These are phyloP conservation scores for Dunckerocampus dactyliophorus DNA, from an alignment of 2,113 vertebrate genomes.

Conservation along the genomic window DNA sequence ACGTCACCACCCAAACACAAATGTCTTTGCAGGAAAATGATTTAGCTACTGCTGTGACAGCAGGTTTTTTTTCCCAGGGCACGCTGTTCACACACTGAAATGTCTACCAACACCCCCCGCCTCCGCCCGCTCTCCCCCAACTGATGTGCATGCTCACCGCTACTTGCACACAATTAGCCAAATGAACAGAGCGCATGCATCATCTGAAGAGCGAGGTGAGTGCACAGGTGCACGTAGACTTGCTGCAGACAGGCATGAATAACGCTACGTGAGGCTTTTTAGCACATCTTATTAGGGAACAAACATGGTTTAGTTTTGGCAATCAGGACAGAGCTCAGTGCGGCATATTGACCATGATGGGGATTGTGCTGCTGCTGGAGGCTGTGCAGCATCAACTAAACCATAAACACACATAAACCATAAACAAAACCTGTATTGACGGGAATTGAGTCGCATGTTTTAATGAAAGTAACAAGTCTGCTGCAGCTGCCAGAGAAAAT, in stretches of 20 bases:
- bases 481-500: too few relatives aligned
- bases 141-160: not conserved
- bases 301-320: too few relatives aligned
- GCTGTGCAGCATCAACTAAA: too few relatives aligned
- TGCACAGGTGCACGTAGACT: constrained; percentile 8
- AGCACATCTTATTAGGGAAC: constrained; percentile 7
- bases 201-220: constrained; percentile 35
- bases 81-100: constrained; percentile 25
- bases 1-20: constrained; percentile 34
- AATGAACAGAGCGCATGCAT: constrained; percentile 29
- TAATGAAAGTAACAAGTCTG: too few relatives aligned
- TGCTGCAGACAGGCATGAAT: constrained; percentile 19
- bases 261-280: not conserved
- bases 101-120: constrained; percentile 15
- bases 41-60: constrained; percentile 55
- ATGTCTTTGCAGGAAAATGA: constrained; percentile 53
- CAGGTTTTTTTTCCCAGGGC: constrained; percentile 28
- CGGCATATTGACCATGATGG: too few relatives aligned
- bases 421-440: too few relatives aligned
- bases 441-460: too few relatives aligned
- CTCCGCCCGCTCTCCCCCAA: too few relatives aligned
- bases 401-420: too few relatives aligned
- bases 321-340: too few relatives aligned
- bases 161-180: constrained; percentile 34
- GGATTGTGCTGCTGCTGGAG: too few relatives aligned